These are phyloP conservation scores for Steatornis caripensis DNA, from an alignment of 2,113 vertebrate species.

Conservation along the genomic window DNA sequence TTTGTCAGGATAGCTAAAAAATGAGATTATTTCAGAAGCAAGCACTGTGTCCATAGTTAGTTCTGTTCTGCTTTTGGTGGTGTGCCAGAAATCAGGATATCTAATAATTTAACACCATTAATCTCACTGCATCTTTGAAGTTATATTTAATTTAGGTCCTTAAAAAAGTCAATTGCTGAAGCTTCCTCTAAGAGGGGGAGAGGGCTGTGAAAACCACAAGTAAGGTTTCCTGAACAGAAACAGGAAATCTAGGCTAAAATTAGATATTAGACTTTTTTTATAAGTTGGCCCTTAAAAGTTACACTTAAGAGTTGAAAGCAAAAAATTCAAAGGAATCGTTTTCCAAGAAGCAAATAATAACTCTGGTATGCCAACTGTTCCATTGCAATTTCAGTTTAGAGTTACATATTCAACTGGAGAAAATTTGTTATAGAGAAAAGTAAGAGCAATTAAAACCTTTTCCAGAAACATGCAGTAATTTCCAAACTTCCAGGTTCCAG, in stretches of 20 bases:
- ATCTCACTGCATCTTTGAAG: background rate
- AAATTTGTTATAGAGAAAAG: background rate
- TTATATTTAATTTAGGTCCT: background rate
- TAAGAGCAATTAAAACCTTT: background rate
- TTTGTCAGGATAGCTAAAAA: background rate
- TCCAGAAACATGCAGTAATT: background rate
- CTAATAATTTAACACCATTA: background rate
- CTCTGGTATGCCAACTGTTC: background rate
- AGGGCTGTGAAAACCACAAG: background rate
- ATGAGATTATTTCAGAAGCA: background rate
- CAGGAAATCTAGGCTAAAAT: background rate
- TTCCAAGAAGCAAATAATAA: background rate
- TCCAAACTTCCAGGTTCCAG: background rate
- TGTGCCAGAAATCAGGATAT: background rate
- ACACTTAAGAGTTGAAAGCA: background rate
- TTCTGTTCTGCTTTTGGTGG: background rate
- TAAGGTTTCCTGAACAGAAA: background rate
- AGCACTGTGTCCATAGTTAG: background rate
- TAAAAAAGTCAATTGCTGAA: background rate
- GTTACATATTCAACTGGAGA: background rate
- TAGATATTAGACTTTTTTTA: background rate
- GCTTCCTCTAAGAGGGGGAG: background rate
- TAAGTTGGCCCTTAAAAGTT: background rate
- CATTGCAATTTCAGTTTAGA: background rate
- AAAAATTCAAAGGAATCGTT: background rate